A percentile compares a stretch with the other conserved stretches of the same genome.
Conservation (phyloP, 2,113 vertebrate species). For the Craseonycteris thonglongyai region DNA sequence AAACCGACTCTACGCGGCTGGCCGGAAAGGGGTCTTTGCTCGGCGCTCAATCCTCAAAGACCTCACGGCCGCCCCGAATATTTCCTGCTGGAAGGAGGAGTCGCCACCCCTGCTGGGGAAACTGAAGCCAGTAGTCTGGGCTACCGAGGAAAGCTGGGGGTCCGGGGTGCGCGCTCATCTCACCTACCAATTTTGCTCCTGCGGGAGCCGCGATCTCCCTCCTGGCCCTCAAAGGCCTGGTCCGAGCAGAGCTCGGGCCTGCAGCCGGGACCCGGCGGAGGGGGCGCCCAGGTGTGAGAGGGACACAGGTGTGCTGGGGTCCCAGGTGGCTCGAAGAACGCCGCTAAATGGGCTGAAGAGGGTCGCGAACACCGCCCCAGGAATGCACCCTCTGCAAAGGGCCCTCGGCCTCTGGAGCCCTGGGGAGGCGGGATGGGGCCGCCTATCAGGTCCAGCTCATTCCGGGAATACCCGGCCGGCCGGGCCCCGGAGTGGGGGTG, state of each 20-base stretch:
- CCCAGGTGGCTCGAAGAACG: neutral
- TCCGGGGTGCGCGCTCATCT: neutral
- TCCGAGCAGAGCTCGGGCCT: neutral
- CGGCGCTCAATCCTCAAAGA: neutral
- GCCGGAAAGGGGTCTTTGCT: neutral
- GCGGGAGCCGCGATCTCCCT: neutral
- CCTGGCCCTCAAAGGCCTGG: neutral
- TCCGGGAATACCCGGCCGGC: constrained; percentile 51
- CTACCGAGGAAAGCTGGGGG: neutral
- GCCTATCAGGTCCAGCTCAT: constrained; percentile 56
- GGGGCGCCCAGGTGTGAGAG: constrained; percentile 20
- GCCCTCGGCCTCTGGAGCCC: neutral
- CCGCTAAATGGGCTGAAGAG: neutral
- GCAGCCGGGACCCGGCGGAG: neutral
- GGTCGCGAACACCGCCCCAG: neutral
- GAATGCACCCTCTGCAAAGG: neutral
- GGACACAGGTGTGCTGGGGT: constrained; percentile 28
- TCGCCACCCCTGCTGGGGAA: constrained; percentile 22
- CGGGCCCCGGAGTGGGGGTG: constrained; percentile 23
- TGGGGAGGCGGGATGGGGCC: constrained; percentile 7
- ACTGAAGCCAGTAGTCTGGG: constrained; percentile 35
- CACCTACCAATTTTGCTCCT: neutral
- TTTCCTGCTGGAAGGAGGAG: neutral
- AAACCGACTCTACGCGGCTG: neutral
- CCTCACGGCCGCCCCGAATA: neutral